Conservation (phyloP, 1,140 invertebrate genomes). For the Triops longicaudatus region DNA sequence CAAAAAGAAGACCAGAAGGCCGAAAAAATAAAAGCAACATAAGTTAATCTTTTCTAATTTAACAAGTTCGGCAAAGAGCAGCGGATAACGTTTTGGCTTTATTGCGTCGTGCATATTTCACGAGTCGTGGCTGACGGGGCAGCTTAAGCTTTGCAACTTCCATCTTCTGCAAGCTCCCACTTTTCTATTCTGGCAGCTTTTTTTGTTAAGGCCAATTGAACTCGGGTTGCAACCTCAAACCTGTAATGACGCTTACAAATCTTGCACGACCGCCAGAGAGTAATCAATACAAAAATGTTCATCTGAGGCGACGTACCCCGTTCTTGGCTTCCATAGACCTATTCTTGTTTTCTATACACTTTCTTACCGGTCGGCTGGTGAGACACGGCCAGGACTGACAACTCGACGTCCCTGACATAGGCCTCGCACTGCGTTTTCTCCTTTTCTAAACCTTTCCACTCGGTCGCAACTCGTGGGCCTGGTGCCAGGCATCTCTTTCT, state of each 20-base stretch:
- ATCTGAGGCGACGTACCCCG: background rate
- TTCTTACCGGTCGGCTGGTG: background rate
- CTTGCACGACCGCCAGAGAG: background rate
- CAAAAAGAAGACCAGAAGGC: background rate
- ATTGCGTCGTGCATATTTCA: background rate
- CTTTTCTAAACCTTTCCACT: background rate
- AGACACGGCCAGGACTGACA: background rate
- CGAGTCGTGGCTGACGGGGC: background rate
- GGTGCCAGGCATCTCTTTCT: constrained; percentile 9
- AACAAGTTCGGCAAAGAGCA: background rate
- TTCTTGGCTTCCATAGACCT: background rate
- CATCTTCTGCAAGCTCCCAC: background rate
- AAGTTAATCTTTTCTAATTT: background rate
- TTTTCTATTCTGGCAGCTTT: background rate
- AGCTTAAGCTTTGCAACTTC: background rate
- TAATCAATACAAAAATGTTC: background rate
- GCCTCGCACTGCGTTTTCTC: background rate
- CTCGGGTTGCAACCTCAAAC: background rate
- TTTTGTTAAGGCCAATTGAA: background rate
- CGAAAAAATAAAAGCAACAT: background rate
- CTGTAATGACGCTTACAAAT: background rate
- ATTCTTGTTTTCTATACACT: background rate
- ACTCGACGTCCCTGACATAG: constrained; percentile 14
- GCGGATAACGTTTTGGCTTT: background rate
- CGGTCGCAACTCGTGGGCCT: background rate